Conservation (phyloP, 2,113 vertebrate species). For the Dissostichus mawsoni region DNA sequence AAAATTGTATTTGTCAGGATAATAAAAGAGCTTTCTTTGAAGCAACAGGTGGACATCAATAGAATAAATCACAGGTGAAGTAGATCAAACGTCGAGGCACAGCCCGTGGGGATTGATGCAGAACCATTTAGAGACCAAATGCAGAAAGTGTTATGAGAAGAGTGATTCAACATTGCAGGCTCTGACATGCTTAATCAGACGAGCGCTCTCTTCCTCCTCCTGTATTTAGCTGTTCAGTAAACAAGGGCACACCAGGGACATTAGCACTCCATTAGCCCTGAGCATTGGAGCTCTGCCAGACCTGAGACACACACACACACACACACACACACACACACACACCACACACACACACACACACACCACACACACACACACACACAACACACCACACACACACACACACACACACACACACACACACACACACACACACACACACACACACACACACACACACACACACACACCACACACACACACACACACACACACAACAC, state of each 20-base stretch:
- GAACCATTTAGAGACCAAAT: conserved; percentile 21
- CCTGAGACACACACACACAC: no score
- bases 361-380: no score
- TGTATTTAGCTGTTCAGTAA: conserved; percentile 62
- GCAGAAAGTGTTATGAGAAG: conserved; percentile 28
- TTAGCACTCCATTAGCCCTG: conserved; percentile 61
- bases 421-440: conserved; percentile 23
- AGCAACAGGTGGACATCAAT: conserved; percentile 45
- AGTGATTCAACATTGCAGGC: conserved; percentile 37
- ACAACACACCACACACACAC: no score
- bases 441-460: conserved; percentile 29
- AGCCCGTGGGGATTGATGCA: conserved; percentile 6
- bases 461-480: conserved; percentile 19
- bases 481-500: conserved; percentile 19
- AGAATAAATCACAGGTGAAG: conserved; percentile 27
- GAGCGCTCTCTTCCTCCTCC: conserved; percentile 49
- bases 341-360: no score
- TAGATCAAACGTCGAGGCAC: conserved; percentile 36
- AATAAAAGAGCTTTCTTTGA: conserved; percentile 1
- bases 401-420: conserved; percentile 14
- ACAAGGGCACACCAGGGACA: conserved; percentile 65
- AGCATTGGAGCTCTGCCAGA: conserved; percentile 53
- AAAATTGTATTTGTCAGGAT: neutral
- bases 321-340: no score
- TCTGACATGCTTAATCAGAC: conserved; percentile 50